Percentiles rank a stretch among this genome's conserved stretches.
phyloP scores from a whole-genome alignment of 1,140 invertebrate genomes.

The Spodoptera litura region DNA sequence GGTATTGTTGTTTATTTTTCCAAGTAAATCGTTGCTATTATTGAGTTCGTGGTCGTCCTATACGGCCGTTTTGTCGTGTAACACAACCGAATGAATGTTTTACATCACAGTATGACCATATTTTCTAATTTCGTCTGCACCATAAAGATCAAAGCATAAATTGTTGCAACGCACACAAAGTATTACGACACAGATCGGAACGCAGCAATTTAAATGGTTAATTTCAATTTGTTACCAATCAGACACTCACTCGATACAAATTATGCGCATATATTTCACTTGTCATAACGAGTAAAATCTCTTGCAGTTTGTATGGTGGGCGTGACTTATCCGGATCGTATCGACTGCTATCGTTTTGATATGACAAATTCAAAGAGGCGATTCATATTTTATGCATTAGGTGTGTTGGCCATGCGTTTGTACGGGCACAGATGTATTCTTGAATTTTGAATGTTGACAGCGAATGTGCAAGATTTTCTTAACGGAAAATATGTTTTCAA shows the following conservation, averaged over 20 bases:
- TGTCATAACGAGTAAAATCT: conserved; percentile 70
- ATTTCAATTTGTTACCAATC: conserved; percentile 45
- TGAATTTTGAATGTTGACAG: conserved; percentile 51
- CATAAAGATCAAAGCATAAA: conserved; percentile 6
- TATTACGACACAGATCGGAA: conserved; percentile 11
- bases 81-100: no score
- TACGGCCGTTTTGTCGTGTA: no score
- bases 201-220: conserved; percentile 22
- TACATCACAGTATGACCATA: not conserved
- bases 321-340: conserved; percentile 53
- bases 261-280: conserved; percentile 64
- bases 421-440: conserved; percentile 25
- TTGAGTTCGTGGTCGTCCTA: no score
- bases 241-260: conserved; percentile 51
- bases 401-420: conserved; percentile 61
- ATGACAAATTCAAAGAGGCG: conserved; percentile 76
- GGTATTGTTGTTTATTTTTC: conserved; percentile 31
- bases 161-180: conserved; percentile 9
- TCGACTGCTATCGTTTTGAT: conserved; percentile 64
- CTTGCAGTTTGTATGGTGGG: conserved; percentile 54
- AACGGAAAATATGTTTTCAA: not conserved
- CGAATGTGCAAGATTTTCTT: conserved; percentile 16
- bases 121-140: conserved; percentile 2
- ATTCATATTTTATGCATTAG: conserved; percentile 81
- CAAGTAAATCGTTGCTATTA: not conserved